These are phyloP conservation scores for Parambassis ranga DNA, from an alignment of 2,797 vertebrate species.

Conservation along the genomic window DNA sequence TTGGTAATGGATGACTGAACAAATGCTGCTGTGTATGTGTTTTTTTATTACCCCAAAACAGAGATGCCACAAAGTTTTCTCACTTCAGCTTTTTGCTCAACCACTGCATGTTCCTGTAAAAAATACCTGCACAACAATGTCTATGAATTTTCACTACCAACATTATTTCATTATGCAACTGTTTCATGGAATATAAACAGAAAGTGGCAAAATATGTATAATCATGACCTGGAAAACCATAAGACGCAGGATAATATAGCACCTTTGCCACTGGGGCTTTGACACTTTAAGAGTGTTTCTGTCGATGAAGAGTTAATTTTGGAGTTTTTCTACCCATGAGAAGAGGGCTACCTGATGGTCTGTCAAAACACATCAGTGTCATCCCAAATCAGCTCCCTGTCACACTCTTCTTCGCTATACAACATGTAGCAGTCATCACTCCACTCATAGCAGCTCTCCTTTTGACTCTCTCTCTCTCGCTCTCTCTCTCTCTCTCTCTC, in stretches of 20 bases:
- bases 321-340: conserved; percentile 4
- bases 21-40: no score
- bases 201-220: no score
- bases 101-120: no score
- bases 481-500: conserved; percentile 35
- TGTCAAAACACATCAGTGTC: conserved; percentile 56
- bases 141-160: no score
- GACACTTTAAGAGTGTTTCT: neutral
- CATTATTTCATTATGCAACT: no score
- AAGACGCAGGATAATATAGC: neutral
- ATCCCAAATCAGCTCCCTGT: conserved; percentile 40
- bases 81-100: no score
- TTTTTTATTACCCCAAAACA: no score
- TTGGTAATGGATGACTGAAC: no score
- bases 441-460: conserved; percentile 42
- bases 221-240: neutral
- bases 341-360: conserved; percentile 40
- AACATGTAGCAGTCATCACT: conserved; percentile 64
- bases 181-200: no score
- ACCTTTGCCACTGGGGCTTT: neutral
- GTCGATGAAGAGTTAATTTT: conserved; percentile 10
- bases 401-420: conserved; percentile 39
- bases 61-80: no score
- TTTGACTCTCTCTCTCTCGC: conserved; percentile 30
- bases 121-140: no score